Base-by-base conservation (phyloP, 2,888 invertebrate species). In the Myopa tessellatipennis region DNA sequence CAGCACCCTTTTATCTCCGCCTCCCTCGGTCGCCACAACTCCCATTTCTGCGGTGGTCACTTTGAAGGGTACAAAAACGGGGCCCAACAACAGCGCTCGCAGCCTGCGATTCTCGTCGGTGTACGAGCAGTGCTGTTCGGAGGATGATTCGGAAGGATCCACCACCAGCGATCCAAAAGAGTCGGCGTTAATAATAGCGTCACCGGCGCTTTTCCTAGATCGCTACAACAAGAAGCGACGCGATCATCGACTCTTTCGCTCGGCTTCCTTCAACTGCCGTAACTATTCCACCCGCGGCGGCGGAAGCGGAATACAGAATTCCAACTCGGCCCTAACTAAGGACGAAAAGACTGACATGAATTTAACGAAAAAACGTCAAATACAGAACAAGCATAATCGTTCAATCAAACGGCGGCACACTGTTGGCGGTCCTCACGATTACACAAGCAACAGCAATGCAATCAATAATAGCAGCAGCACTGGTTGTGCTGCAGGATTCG, bases 381-480 rank as follows among this genome's bases (percentile, higher is more conserved):
- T 89, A 80, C 89, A 89, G 82, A 89, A 89, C 78, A 89, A 89
- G 80, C 89, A 89, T 79, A 89, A 88, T 84, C 88, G 90, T 72
- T 95, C 95, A 80, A 95, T 96, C 85, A 96, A 96, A 89, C 92
- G 97, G 65, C 91, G 97, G 45, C 97, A 97, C 90, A 97, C 97
- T 0, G 96, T 97, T 10, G 97, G 97, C 80, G 97, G 97, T 76
- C 95, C 95, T n/a, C 95, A 96, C 89, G 97, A 97, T 90, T 95
- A 89, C 80, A 83, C 87, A 40, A 12, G 80, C 84, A 18, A 82
- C 82, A 1, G 83, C 82, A 61, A 61, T 65, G 12, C 74, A 26
- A 8, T 82, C 83, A 36, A 83, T 83, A 45, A 83, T 84, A 0
- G 83, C 84, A 14, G 12, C 84, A 14, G n/a, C 80, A 74, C 70